Conservation (phyloP, 2,113 vertebrate species). For the Sapayoa aenigma region DNA sequence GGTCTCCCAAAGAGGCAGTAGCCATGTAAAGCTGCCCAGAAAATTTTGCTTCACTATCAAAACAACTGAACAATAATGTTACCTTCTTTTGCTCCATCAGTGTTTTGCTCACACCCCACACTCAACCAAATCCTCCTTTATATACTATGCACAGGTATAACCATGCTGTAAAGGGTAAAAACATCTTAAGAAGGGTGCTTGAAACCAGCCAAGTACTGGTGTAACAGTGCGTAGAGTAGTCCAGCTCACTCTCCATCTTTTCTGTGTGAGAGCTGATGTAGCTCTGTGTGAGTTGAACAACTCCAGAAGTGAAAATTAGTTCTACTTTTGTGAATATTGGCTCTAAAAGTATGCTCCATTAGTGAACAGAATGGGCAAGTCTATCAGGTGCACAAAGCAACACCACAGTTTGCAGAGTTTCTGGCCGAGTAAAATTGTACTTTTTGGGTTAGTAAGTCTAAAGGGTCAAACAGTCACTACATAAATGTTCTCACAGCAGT, state of each 20-base stretch:
- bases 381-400: fast-evolving
- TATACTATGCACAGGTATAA: neutral
- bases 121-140: neutral
- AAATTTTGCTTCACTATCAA: neutral
- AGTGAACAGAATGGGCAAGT: neutral
- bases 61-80: neutral
- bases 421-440: neutral
- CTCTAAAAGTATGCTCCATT: neutral
- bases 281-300: neutral
- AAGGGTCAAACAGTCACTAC: neutral
- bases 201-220: neutral
- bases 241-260: neutral
- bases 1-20: neutral
- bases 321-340: neutral
- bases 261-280: neutral
- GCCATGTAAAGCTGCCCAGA: neutral
- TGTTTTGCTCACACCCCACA: neutral
- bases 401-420: neutral
- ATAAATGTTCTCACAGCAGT: neutral
- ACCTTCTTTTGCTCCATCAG: no score
- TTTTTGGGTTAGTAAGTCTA: neutral
- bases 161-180: neutral
- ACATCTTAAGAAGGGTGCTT: neutral
- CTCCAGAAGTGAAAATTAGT: neutral
- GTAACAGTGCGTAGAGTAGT: neutral